These are phyloP conservation scores for Tipula confusa DNA, from an alignment of 2,888 invertebrate species.

Conservation along the genomic window DNA sequence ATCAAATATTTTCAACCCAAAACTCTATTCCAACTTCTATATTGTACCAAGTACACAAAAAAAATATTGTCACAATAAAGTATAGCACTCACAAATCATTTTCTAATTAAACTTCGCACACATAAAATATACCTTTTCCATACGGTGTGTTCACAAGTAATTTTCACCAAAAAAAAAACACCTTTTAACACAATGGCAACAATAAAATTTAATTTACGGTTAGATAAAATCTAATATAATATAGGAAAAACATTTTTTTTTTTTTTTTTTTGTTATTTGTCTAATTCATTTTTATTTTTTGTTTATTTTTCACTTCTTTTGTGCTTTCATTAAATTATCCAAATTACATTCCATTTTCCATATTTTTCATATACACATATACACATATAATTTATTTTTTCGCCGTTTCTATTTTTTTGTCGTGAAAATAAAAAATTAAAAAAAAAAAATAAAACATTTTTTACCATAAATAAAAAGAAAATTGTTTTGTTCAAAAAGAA, in stretches of 20 bases:
- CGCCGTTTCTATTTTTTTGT: neutral
- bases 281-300: neutral
- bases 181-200: neutral
- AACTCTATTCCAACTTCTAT: no score
- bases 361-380: neutral
- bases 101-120: neutral
- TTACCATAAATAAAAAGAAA: neutral
- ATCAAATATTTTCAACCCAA: no score
- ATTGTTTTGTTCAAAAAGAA: neutral
- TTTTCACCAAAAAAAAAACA: neutral
- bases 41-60: no score
- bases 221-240: neutral
- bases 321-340: neutral
- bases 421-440: neutral
- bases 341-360: neutral
- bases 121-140: neutral
- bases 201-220: conserved; percentile 9
- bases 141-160: neutral
- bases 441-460: neutral
- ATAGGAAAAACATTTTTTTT: neutral
- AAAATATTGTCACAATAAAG: no score
- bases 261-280: neutral
- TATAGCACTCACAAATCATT: neutral
- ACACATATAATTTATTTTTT: neutral
- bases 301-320: neutral